phyloP scores from a whole-genome alignment of 2,888 invertebrate species.

The Encarsia formosa region DNA sequence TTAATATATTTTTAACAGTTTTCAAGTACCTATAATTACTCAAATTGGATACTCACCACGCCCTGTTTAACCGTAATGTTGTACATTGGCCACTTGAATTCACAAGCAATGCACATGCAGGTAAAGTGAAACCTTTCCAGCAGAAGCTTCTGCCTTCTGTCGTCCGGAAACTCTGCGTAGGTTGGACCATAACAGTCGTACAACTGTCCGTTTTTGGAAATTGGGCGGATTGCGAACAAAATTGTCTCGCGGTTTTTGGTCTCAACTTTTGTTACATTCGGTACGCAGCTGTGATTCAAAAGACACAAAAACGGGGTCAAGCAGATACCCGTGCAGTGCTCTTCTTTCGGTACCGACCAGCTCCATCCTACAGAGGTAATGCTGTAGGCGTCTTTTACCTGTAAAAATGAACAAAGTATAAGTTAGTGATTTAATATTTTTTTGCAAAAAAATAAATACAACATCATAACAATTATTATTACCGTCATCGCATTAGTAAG shows the following conservation, averaged over 20 bases:
- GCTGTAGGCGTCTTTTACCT: constrained; percentile 14
- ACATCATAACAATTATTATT: not conserved
- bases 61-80: not conserved
- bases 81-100: constrained; percentile 16
- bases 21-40: not conserved
- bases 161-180: constrained; percentile 5
- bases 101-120: constrained; percentile 19
- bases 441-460: not conserved
- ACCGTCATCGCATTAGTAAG: constrained; percentile 14
- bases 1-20: not conserved
- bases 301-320: constrained; percentile 14
- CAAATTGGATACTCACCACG: constrained; percentile 6
- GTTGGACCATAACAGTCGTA: constrained; percentile 17
- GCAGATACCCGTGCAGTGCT: constrained; percentile 12
- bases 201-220: constrained; percentile 16
- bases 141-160: not conserved
- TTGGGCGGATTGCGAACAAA: constrained; percentile 11
- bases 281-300: constrained; percentile 22
- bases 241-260: constrained; percentile 6
- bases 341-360: constrained; percentile 12
- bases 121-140: constrained; percentile 5
- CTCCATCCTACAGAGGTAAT: constrained; percentile 10
- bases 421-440: not conserved
- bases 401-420: not conserved
- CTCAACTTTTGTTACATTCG: constrained; percentile 18